These are phyloP conservation scores for Beaufortia kweichowensis DNA, from an alignment of 2,113 vertebrate species.

Conservation along the genomic window DNA sequence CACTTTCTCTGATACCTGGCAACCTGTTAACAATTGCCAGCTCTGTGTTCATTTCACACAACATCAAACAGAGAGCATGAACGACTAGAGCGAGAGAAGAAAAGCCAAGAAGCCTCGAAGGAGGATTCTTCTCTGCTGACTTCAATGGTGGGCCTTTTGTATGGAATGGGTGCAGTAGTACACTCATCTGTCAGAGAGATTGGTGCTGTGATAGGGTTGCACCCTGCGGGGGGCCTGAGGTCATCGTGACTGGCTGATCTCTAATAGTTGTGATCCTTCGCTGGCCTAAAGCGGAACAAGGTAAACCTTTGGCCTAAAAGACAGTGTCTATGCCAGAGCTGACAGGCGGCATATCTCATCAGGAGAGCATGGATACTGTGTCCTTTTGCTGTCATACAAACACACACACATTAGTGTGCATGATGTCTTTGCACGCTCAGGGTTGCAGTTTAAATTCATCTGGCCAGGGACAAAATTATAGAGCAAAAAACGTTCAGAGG, in stretches of 20 bases:
- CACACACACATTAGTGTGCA: background rate
- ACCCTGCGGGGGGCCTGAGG: conserved; percentile 70
- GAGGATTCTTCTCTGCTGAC: conserved; percentile 58
- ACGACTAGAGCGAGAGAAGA: conserved; percentile 10
- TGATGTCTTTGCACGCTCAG: background rate
- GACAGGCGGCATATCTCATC: conserved; percentile 30
- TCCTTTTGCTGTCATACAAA: background rate
- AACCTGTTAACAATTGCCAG: conserved; percentile 54
- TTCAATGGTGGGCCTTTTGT: conserved; percentile 69
- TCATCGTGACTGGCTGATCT: conserved; percentile 66
- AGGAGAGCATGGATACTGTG: conserved; percentile 2
- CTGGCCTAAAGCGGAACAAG: conserved; percentile 47
- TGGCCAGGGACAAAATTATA: too few species aligned
- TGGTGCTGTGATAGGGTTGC: conserved; percentile 72
- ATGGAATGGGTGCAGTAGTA: conserved; percentile 54
- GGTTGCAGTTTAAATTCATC: background rate
- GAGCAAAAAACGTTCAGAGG: too few species aligned
- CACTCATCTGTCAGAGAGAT: conserved; percentile 68
- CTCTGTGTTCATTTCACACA: conserved; percentile 44
- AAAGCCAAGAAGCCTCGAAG: conserved; percentile 54
- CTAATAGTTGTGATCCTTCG: conserved; percentile 59
- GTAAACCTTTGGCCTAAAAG: conserved; percentile 20
- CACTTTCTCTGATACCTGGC: conserved; percentile 47
- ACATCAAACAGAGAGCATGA: conserved; percentile 61
- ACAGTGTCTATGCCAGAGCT: background rate